These are phyloP conservation scores for Mesoclemmys tuberculata DNA, from an alignment of 2,113 vertebrate species.

Conservation along the genomic window DNA sequence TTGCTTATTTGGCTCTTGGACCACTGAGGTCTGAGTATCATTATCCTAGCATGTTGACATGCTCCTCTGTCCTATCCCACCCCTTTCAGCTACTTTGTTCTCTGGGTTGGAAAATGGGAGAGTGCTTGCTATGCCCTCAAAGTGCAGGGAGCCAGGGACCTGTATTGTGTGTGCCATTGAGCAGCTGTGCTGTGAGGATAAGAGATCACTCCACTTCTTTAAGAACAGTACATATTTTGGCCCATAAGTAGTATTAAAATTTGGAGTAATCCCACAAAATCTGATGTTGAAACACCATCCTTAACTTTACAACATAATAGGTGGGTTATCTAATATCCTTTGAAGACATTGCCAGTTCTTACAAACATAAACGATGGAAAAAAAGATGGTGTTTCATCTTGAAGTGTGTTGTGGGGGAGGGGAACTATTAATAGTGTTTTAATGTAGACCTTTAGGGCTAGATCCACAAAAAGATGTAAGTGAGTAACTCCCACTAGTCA, in stretches of 20 bases:
- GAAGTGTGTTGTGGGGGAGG: background rate
- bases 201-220: background rate
- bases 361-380: background rate
- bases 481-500: background rate
- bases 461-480: background rate
- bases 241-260: background rate
- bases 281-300: accelerated
- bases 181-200: background rate
- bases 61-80: background rate
- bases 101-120: background rate
- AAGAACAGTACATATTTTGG: background rate
- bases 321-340: background rate
- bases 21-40: no score
- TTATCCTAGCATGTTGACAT: background rate
- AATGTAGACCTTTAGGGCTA: background rate
- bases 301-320: no score
- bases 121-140: background rate
- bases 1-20: no score
- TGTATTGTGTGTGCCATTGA: background rate
- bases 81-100: background rate
- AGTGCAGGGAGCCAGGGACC: background rate
- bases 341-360: background rate
- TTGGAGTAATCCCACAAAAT: background rate
- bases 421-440: background rate
- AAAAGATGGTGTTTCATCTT: background rate